These are phyloP conservation scores for Furnarius figulus DNA, from an alignment of 2,113 vertebrate genomes.

Conservation along the genomic window DNA sequence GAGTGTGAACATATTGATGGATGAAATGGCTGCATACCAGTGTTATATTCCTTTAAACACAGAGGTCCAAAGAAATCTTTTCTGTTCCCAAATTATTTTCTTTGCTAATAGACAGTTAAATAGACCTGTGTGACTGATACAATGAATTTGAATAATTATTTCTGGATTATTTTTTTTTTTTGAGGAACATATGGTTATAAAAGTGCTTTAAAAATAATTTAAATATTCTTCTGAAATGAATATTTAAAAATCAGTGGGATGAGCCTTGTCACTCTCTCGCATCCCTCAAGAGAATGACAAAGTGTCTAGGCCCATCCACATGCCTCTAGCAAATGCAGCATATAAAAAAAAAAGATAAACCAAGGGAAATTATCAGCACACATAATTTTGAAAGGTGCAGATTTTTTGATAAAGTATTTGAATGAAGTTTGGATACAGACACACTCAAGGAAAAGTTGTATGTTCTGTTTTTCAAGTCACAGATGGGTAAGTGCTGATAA, in stretches of 20 bases:
- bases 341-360: not conserved
- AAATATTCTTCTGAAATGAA: not conserved
- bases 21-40: not conserved
- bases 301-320: not conserved
- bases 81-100: not conserved
- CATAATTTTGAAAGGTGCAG: not conserved
- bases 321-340: not conserved
- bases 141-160: not conserved
- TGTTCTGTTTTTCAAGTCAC: not conserved
- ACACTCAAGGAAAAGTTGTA: not conserved
- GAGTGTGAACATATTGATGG: not conserved
- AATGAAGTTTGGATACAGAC: not conserved
- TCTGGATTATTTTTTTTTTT: not conserved
- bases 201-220: not conserved
- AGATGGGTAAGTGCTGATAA: not conserved
- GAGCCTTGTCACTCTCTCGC: not conserved
- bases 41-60: not conserved
- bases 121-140: not conserved
- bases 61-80: not conserved
- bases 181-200: not conserved
- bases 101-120: not conserved
- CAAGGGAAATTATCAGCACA: not conserved
- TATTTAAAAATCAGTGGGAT: slow-evolving; percentile 9
- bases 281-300: not conserved
- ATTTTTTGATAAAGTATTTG: not conserved